A percentile compares a stretch with the other conserved stretches of the same genome.
phyloP scores from a whole-genome alignment of 2,797 vertebrate genomes.

The Silurus lanzhouensis region DNA sequence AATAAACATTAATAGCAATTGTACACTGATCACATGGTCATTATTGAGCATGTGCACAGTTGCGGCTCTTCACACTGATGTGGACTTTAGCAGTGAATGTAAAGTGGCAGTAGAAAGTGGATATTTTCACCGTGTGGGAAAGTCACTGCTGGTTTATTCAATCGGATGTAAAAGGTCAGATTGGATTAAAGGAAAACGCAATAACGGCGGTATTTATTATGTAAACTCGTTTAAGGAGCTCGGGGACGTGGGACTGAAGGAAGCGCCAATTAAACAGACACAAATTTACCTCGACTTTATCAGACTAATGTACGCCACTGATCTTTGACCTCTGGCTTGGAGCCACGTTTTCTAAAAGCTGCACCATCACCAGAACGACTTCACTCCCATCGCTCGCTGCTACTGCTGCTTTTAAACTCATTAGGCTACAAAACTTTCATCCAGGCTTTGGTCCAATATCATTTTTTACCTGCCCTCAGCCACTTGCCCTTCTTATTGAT shows the following conservation, averaged over 20 bases:
- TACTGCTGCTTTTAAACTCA: neutral
- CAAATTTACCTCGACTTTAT: constrained; percentile 26
- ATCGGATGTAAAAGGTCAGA: constrained; percentile 29
- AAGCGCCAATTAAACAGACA: constrained; percentile 15
- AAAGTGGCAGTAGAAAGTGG: no score
- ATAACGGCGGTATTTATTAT: constrained; percentile 29
- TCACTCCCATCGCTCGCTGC: no score
- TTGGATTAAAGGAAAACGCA: constrained; percentile 22
- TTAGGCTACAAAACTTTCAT: neutral
- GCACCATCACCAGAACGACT: neutral
- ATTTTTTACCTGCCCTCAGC: neutral
- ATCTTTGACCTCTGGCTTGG: neutral
- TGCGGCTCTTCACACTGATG: neutral
- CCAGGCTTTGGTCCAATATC: neutral
- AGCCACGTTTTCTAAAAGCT: constrained; percentile 9
- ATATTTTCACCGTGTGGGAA: neutral
- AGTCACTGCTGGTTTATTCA: neutral
- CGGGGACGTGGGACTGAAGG: neutral
- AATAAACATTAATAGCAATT: neutral
- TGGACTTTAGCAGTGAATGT: neutral
- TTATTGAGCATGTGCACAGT: neutral
- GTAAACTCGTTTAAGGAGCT: constrained; percentile 29
- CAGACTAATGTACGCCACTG: constrained; percentile 1
- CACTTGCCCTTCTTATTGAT: neutral
- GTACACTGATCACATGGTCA: neutral